Evolutionary conservation across 2,888 invertebrate genomes (phyloP), one percentile per base, ranked within the genome.

Genomic region (Heliconius erato): DNA sequence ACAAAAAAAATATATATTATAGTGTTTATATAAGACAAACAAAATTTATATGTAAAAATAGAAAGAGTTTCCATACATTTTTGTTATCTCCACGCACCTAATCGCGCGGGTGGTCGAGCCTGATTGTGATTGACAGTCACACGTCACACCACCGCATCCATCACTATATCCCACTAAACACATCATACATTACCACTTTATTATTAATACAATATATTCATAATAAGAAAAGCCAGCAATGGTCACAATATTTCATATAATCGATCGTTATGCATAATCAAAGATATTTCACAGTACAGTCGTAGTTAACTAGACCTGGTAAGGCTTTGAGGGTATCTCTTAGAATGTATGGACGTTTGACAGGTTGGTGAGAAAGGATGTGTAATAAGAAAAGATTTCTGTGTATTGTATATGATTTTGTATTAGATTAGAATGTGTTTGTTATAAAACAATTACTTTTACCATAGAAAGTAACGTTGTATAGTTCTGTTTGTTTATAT

Each of bases 111-210:
- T 95, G 95, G 95, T 94, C 95, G 93, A 85, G 90, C 89, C 90
- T 95, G 95, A 95, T 95, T 95, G 95, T 95, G 95, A 95, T 94
- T 95, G 95, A 95, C 95, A 95, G 94, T 90, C 89, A 86, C 90
- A 90, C 93, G 92, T 94, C 95, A 94, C 93, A 92, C 91, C 86
- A 84, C 74, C 81, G 79, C 85, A 88, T 88, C 85, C 86, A 87
- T 87, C 87, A 86, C 87, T 68, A 84, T 67, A 84, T 83, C 83
- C 82, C 82, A 69, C 35, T 26, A 28, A 19, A 84, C 84, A 85
- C 85, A 76, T 59, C 71, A 86, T 88, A 86, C 91, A 91, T 89
- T 87, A 82, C 89, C 59, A 71, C 80, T 19, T 72, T 35, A 11
- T 44, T 72, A 23, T 49, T 23, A 65, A 28, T 14, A 74, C 12